Base-by-base conservation (phyloP, 2,888 invertebrate species). In the Chromoteleia sp. region DNA sequence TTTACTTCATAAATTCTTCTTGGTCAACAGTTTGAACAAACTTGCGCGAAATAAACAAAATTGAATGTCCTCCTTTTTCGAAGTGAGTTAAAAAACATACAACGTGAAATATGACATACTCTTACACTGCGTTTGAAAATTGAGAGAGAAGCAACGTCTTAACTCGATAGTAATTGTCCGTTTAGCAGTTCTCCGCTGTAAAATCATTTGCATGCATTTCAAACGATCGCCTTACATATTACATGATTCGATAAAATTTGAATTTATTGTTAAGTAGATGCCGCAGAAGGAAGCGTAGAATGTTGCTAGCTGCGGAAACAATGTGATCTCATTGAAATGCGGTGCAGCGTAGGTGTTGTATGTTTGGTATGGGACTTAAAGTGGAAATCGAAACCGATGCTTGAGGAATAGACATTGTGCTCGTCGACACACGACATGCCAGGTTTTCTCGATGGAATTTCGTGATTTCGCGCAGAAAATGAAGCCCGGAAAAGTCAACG, bases 401-500 rank as follows among this genome's bases (percentile, higher is more conserved):
- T 71, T 58, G 68, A 70, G 71, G 70, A 79, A 79, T 67, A 67
- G 76, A 54, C 79, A 67, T 82, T 86, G 79, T 83, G 74, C 82
- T 81, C 80, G 76, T 65, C 79, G 70, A 58, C 81, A 56, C 75
- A 75, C 79, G 84, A 84, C 84, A 84, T 80, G 78, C 83, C 78
- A 70, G 79, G 79, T 86, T 86, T 84, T 81, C 78, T 81, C 81
- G 71, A 81, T 82, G 83, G 77, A 84, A 85, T 84, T 86, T 86
- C 84, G 85, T 87, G 88, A 88, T 88, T 88, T 87, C 83, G 84
- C 84, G 85, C 83, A 83, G 81, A 87, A 86, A 87, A 88, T 88
- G 85, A 84, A 85, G 80, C 85, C 75, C 71, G 77, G 81, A 83
- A 81, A 84, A 83, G 73, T 68, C 65, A 74, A 78, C 82, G 79